Evolutionary conservation across 2,113 vertebrate species (phyloP).

Genomic region (Pleuronectes platessa): DNA sequence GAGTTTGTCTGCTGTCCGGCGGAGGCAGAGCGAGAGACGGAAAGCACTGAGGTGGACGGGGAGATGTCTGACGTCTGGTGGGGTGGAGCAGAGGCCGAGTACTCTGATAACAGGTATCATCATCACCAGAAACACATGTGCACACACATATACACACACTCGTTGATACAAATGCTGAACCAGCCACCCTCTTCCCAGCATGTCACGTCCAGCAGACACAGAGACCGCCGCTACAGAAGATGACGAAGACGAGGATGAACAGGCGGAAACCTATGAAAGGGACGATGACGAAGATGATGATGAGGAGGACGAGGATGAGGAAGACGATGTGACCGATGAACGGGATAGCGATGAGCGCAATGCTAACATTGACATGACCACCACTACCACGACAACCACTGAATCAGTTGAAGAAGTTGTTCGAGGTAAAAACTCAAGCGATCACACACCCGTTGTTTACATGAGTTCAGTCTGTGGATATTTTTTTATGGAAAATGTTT

Average conservation of each 20-base stretch:
- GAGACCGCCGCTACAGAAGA: conserved; percentile 72
- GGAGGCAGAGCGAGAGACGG: conserved; percentile 85
- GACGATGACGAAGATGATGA: conserved; percentile 75
- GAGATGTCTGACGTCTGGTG: conserved; percentile 98
- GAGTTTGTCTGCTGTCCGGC: conserved; percentile 97
- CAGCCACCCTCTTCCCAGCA: conserved; percentile 36
- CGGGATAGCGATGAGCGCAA: conserved; percentile 89
- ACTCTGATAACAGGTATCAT: conserved; percentile 89
- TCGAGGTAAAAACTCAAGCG: conserved; percentile 84
- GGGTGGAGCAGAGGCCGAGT: conserved; percentile 93
- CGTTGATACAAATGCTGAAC: conserved; percentile 9
- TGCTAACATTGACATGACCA: conserved; percentile 91
- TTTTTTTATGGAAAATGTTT: background rate
- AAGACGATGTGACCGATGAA: conserved; percentile 85
- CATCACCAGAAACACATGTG: background rate
- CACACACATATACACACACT: background rate
- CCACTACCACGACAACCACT: conserved; percentile 95
- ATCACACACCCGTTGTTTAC: background rate
- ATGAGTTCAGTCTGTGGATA: background rate
- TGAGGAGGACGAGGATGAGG: conserved; percentile 78
- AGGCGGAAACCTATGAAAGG: conserved; percentile 79
- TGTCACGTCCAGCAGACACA: conserved; percentile 58
- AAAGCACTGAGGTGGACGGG: conserved; percentile 88
- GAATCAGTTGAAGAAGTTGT: conserved; percentile 98
- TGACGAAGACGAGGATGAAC: conserved; percentile 75